phyloP scores from a whole-genome alignment of 2,888 invertebrate genomes.

The Lepas anatifera region DNA sequence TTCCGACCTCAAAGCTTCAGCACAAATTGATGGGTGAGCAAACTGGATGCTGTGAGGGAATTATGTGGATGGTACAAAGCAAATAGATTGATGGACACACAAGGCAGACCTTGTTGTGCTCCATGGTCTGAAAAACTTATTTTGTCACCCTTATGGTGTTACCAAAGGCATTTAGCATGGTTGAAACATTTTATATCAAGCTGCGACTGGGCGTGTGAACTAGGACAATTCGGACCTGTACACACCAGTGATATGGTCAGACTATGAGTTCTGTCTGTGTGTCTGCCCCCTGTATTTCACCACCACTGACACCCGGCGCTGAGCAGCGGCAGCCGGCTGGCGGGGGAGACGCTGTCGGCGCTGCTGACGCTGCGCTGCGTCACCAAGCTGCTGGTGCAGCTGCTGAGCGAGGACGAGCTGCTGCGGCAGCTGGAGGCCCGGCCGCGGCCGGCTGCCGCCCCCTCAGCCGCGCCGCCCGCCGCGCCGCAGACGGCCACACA shows the following conservation, averaged over 20 bases:
- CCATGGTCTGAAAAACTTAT: too few species aligned
- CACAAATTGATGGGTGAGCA: slow-evolving; percentile 76
- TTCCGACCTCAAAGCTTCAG: slow-evolving; percentile 67
- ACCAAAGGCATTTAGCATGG: too few species aligned
- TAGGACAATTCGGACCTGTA: too few species aligned
- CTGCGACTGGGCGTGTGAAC: too few species aligned
- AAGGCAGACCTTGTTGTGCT: too few species aligned
- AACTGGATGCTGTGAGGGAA: too few species aligned
- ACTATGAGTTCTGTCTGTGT: not conserved
- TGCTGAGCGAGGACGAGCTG: slow-evolving; percentile 21
- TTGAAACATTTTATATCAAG: too few species aligned
- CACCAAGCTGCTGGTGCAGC: slow-evolving; percentile 21
- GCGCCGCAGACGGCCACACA: not conserved
- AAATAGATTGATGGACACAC: too few species aligned
- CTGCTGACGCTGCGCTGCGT: slow-evolving; percentile 22
- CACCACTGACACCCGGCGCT: not conserved
- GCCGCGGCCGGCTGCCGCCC: not conserved
- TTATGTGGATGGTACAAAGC: too few species aligned
- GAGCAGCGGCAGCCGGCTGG: slow-evolving; percentile 19
- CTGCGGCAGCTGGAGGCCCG: slow-evolving; percentile 19
- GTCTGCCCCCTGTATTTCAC: not conserved
- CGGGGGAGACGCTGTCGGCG: slow-evolving; percentile 23
- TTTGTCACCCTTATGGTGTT: too few species aligned
- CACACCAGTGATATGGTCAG: too few species aligned
- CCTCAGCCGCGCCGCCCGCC: not conserved